Evolutionary conservation across 2,888 invertebrate species (phyloP).

Genomic region (Sepiola atlantica): DNA sequence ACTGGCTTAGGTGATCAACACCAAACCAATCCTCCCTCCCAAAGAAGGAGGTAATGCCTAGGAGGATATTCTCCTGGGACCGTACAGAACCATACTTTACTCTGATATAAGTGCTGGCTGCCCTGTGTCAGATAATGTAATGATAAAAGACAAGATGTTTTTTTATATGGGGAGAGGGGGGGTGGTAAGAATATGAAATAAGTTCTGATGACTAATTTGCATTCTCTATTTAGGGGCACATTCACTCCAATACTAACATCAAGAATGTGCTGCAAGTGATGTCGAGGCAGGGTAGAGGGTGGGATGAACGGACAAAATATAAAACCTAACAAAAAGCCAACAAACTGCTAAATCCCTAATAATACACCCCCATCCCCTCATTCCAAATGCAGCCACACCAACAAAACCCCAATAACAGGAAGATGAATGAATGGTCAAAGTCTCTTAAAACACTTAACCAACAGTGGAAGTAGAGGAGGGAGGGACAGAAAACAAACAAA

Average conservation of each 20-base stretch:
- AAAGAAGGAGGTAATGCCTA: no score
- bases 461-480: no score
- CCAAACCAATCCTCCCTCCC: no score
- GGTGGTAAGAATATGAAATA: background rate
- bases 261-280: background rate
- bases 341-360: background rate
- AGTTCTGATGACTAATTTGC: background rate
- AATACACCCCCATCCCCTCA: background rate
- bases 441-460: background rate
- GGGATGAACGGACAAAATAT: background rate
- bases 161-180: no score
- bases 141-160: background rate
- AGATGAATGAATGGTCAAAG: background rate
- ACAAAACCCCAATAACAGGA: background rate
- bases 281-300: background rate
- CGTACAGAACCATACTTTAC: no score
- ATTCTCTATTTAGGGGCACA: constrained; percentile 4
- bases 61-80: no score
- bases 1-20: no score
- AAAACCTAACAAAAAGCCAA: background rate
- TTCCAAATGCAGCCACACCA: background rate
- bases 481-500: background rate
- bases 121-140: background rate
- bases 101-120: no score
- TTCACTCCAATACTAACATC: background rate